These are phyloP conservation scores for Oceanodroma leucorhoa DNA, from an alignment of 2,797 vertebrate species.

Conservation along the genomic window DNA sequence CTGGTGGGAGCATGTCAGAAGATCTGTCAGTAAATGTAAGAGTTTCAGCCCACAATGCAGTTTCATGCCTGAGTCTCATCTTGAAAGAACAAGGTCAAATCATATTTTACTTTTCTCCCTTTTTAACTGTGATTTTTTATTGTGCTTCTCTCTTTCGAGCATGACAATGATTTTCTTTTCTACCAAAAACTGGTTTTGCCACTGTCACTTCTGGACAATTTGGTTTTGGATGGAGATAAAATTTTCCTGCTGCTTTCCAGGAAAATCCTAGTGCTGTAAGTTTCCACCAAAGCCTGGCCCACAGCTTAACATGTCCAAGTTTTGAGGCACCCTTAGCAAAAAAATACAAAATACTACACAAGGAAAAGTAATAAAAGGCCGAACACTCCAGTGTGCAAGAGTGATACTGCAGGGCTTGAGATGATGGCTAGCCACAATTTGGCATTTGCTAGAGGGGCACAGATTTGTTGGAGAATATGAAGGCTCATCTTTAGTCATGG, in stretches of 20 bases:
- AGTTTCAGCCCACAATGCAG: not conserved
- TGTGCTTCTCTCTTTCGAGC: not conserved
- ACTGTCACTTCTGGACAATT: not conserved
- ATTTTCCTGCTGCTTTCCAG: constrained; percentile 11
- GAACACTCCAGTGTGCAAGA: not conserved
- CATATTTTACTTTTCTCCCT: not conserved
- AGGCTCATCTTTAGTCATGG: not conserved
- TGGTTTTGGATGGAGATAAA: constrained; percentile 5
- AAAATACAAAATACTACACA: not conserved
- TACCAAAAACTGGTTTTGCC: not conserved
- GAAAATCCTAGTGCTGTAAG: not conserved
- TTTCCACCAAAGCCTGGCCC: not conserved
- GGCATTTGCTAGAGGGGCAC: not conserved
- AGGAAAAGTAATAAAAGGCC: not conserved
- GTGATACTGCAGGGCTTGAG: not conserved
- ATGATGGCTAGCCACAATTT: not conserved
- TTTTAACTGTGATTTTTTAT: not conserved
- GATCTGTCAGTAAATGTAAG: constrained; percentile 28
- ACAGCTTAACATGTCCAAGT: not conserved
- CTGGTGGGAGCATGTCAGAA: constrained; percentile 67
- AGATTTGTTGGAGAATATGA: not conserved
- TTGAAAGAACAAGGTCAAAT: constrained; percentile 11
- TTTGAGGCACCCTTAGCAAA: not conserved
- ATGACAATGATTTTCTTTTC: not conserved
- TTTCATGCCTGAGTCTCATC: not conserved